Evolutionary conservation across 2,797 vertebrate genomes (phyloP).

Genomic region (Pantherophis vulpinus): DNA sequence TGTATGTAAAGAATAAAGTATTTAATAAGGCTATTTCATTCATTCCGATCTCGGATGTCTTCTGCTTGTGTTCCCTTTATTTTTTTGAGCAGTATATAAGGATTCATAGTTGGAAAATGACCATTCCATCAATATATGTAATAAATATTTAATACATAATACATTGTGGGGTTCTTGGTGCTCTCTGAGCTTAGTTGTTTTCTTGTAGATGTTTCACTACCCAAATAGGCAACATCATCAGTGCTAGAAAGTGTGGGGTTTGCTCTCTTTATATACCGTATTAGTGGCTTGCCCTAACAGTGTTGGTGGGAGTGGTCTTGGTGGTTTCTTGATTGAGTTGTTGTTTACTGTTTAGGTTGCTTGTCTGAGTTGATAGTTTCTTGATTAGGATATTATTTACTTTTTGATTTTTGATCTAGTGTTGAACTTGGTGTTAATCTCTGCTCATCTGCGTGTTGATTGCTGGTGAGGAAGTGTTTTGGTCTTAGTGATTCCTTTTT

Average conservation of each 20-base stretch:
- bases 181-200: not conserved
- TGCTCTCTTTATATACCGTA: not conserved
- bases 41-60: too few species aligned
- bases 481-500: not conserved
- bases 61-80: too few species aligned
- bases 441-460: not conserved
- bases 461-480: not conserved
- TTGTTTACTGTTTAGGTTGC: not conserved
- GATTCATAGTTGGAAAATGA: not conserved
- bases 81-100: not conserved
- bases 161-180: not conserved
- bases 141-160: not conserved
- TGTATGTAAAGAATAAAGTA: too few species aligned
- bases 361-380: not conserved
- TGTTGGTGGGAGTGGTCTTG: not conserved
- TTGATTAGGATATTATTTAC: not conserved
- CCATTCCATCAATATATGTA: not conserved
- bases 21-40: too few species aligned
- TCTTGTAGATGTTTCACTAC: not conserved
- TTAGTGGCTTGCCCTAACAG: not conserved
- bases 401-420: not conserved
- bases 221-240: not conserved
- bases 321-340: not conserved
- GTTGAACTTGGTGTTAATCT: not conserved
- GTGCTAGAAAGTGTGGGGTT: not conserved